A percentile compares a stretch with the other conserved stretches of the same genome.
Conservation (phyloP, 2,888 invertebrate species). For the Habrosyne pyritoides region DNA sequence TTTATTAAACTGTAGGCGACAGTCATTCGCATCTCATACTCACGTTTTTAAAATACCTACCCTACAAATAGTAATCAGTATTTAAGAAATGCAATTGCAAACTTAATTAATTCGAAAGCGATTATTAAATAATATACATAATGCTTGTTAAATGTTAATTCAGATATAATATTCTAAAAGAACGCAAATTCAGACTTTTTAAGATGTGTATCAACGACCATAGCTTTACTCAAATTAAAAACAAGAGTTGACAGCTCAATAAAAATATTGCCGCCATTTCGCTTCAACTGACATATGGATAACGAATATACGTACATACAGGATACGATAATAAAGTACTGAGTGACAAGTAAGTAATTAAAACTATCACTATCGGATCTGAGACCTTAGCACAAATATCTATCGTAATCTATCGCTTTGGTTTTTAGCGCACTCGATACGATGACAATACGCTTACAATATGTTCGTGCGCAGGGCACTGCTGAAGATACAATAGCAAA, state of each 20-base stretch:
- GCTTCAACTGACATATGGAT: too few relatives aligned
- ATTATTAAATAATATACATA: neutral
- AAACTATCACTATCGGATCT: too few relatives aligned
- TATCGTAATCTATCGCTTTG: too few relatives aligned
- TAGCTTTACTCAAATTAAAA: neutral
- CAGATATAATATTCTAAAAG: neutral
- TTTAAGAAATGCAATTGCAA: slow-evolving; percentile 8
- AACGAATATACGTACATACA: too few relatives aligned
- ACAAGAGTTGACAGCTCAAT: neutral
- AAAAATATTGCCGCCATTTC: too few relatives aligned
- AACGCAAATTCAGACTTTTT: neutral
- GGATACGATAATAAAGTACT: too few relatives aligned
- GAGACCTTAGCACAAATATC: too few relatives aligned
- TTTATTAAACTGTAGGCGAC: neutral
- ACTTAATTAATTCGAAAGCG: neutral
- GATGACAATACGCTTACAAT: too few relatives aligned
- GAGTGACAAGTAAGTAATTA: too few relatives aligned
- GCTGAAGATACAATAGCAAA: too few relatives aligned
- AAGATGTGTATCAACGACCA: neutral
- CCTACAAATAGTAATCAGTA: slow-evolving; percentile 3
- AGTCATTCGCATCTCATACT: slow-evolving; percentile 3
- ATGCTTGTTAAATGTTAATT: neutral
- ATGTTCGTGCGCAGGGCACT: too few relatives aligned
- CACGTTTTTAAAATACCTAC: neutral
- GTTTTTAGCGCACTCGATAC: too few relatives aligned